phyloP scores from a whole-genome alignment of 2,113 vertebrate species.

The Amia ocellicauda region DNA sequence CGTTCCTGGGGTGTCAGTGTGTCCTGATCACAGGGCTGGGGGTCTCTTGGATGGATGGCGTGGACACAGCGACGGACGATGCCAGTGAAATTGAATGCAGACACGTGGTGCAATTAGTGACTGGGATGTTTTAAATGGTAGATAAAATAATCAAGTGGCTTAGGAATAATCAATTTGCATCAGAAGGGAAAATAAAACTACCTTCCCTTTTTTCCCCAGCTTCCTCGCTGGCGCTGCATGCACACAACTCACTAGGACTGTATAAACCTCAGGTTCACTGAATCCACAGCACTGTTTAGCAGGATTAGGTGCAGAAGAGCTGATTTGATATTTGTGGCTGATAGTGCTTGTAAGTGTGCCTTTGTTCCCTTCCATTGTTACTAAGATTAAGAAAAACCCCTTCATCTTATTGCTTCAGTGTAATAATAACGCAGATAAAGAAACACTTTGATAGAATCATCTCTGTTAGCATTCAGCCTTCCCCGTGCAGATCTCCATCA shows the following conservation, averaged over 20 bases:
- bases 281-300: slow-evolving; percentile 61
- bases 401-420: slow-evolving; percentile 68
- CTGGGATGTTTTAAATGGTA: too few species aligned
- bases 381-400: slow-evolving; percentile 70
- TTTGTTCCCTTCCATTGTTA: slow-evolving; percentile 71
- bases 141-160: too few species aligned
- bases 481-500: slow-evolving; percentile 37
- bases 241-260: slow-evolving; percentile 6
- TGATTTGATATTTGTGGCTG: slow-evolving; percentile 77
- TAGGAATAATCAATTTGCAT: too few species aligned
- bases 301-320: slow-evolving; percentile 67
- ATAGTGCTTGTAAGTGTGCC: slow-evolving; percentile 72
- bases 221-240: not conserved
- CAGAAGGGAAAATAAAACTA: too few species aligned
- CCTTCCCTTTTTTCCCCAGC: too few species aligned
- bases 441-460: slow-evolving; percentile 73
- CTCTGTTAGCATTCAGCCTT: slow-evolving; percentile 46
- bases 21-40: too few species aligned
- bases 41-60: too few species aligned
- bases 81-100: too few species aligned
- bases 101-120: too few species aligned
- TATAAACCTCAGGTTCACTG: slow-evolving; percentile 57
- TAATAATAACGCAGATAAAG: slow-evolving; percentile 73
- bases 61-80: too few species aligned
- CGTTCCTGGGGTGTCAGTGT: too few species aligned